Conservation (phyloP, 1,140 invertebrate species). For the Drosophila triauraria region DNA sequence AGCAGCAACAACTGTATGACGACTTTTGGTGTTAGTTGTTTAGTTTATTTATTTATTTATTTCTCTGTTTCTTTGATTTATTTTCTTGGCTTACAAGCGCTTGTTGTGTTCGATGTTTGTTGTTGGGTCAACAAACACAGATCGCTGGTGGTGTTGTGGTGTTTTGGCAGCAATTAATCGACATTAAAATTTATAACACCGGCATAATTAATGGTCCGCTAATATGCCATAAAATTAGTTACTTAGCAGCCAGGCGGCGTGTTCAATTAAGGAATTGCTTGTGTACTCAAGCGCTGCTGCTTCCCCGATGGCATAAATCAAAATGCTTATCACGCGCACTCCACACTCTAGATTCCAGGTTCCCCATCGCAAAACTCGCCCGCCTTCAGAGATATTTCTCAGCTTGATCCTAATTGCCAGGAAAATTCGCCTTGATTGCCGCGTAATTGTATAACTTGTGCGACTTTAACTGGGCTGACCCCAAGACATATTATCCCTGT, state of each 20-base stretch:
- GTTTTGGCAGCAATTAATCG: conserved; percentile 84
- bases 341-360: conserved; percentile 13
- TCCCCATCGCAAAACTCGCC: conserved; percentile 16
- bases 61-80: conserved; percentile 1
- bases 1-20: conserved; percentile 36
- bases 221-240: conserved; percentile 84
- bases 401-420: conserved; percentile 48
- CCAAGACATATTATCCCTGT: conserved; percentile 18
- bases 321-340: conserved; percentile 80
- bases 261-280: conserved; percentile 80
- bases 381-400: conserved; percentile 31
- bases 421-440: conserved; percentile 57
- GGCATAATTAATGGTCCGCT: conserved; percentile 80
- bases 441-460: conserved; percentile 79
- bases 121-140: conserved; percentile 52
- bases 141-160: conserved; percentile 56
- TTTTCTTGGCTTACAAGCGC: conserved; percentile 38
- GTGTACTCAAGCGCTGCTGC: conserved; percentile 41
- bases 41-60: conserved; percentile 17
- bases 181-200: conserved; percentile 81
- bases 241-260: conserved; percentile 59
- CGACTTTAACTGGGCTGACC: conserved; percentile 39
- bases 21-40: conserved; percentile 50
- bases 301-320: conserved; percentile 76
- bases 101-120: conserved; percentile 58